These are phyloP conservation scores for Naso thynnoides DNA, from an alignment of 2,797 vertebrate species.

Conservation along the genomic window DNA sequence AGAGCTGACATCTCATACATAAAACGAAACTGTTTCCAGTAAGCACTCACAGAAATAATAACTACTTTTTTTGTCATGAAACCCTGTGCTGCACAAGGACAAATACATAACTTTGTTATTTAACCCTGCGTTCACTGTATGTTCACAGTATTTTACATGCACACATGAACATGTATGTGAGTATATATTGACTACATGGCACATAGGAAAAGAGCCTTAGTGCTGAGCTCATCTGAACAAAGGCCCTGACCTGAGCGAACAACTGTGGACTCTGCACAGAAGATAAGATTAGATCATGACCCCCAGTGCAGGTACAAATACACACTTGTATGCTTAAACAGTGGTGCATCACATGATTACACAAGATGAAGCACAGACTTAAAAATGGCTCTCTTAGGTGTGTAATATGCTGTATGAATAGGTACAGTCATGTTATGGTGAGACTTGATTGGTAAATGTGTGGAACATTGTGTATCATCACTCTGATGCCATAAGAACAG, in stretches of 20 bases:
- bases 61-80: too few relatives aligned
- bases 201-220: background rate
- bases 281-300: slow-evolving; percentile 84
- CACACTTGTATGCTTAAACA: slow-evolving; percentile 23
- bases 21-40: too few relatives aligned
- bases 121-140: slow-evolving; percentile 13
- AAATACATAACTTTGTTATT: too few relatives aligned
- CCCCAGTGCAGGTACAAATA: slow-evolving; percentile 55
- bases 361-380: slow-evolving; percentile 16
- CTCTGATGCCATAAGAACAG: slow-evolving; percentile 15
- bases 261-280: slow-evolving; percentile 83
- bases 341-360: slow-evolving; percentile 35
- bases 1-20: too few relatives aligned
- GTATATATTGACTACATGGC: background rate
- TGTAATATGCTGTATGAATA: background rate
- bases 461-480: slow-evolving; percentile 5
- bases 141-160: slow-evolving; percentile 6
- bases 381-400: background rate
- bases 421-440: background rate
- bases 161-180: background rate
- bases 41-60: too few relatives aligned
- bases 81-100: too few relatives aligned
- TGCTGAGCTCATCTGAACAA: slow-evolving; percentile 51
- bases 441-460: slow-evolving; percentile 2
- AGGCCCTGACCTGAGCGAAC: slow-evolving; percentile 66